These are phyloP conservation scores for Rhinichthys klamathensis DNA, from an alignment of 2,113 vertebrate genomes.

Conservation along the genomic window DNA sequence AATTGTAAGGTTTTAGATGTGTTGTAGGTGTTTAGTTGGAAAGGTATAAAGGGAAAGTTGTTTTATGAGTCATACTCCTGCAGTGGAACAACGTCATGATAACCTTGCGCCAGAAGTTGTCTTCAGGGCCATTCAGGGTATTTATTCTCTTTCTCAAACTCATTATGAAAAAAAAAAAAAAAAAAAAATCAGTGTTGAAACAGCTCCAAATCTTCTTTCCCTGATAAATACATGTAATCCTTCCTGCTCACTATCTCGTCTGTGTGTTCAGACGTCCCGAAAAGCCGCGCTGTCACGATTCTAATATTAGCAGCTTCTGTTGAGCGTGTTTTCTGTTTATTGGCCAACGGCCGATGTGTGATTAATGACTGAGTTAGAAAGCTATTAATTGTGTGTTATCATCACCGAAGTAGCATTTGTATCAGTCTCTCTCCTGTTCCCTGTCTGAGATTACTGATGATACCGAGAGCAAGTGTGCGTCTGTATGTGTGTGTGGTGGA, in stretches of 20 bases:
- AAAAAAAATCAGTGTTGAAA: not conserved
- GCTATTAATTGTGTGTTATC: constrained; percentile 46
- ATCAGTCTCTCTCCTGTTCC: constrained; percentile 22
- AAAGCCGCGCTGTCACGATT: constrained; percentile 3
- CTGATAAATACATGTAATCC: not conserved
- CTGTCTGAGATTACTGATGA: constrained; percentile 12
- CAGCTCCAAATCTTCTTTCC: not conserved
- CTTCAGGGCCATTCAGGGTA: not conserved
- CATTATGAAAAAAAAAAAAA: not conserved
- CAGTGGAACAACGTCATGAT: not conserved
- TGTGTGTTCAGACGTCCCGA: not conserved
- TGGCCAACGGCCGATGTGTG: constrained; percentile 9
- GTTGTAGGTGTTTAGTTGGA: not conserved
- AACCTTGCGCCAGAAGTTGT: not conserved
- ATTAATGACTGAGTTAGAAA: constrained; percentile 21
- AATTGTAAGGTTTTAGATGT: not conserved
- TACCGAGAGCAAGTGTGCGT: constrained; percentile 8
- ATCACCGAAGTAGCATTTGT: constrained; percentile 34
- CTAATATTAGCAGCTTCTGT: constrained; percentile 31
- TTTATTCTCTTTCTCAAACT: not conserved
- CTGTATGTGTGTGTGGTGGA: constrained; percentile 21
- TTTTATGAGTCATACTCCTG: not conserved
- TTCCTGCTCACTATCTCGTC: not conserved
- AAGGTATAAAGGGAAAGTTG: not conserved
- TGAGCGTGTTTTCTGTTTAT: not conserved